Percentiles rank a stretch among this genome's conserved stretches.
phyloP scores from a whole-genome alignment of 2,113 vertebrate genomes.

The Gavia stellata region DNA sequence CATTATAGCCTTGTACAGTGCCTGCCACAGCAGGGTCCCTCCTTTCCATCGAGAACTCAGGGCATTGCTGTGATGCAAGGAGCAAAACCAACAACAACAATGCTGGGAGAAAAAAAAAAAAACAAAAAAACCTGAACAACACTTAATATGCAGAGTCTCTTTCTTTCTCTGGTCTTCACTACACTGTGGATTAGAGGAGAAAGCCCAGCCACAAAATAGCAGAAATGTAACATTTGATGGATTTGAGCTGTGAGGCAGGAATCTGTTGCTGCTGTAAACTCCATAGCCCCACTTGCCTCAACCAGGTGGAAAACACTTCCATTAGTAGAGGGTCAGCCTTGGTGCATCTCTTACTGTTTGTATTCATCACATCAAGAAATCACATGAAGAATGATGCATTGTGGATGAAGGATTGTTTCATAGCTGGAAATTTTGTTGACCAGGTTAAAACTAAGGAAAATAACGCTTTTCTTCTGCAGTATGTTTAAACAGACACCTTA shows the following conservation, averaged over 20 bases:
- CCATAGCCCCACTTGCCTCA: neutral
- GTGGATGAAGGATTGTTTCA: neutral
- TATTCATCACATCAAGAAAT: neutral
- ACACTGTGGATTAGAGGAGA: neutral
- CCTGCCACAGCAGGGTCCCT: neutral
- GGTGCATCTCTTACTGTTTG: neutral
- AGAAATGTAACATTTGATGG: neutral
- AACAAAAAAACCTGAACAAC: fast-evolving
- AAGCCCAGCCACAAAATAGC: neutral
- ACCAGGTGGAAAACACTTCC: neutral
- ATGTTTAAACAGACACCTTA: neutral
- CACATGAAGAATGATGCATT: neutral
- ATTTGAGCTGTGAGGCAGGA: neutral
- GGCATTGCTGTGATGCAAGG: neutral
- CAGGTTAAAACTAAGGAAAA: neutral
- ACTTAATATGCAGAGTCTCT: neutral
- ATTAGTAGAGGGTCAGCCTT: neutral
- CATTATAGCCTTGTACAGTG: neutral
- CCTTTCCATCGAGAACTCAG: neutral
- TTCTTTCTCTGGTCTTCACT: neutral
- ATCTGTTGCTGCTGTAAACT: neutral
- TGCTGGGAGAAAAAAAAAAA: fast-evolving
- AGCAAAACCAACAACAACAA: neutral
- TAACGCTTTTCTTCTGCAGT: neutral
- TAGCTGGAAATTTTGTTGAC: neutral